Evolutionary conservation across 2,888 invertebrate genomes (phyloP), one percentile per base, ranked within the genome.

Genomic region (Ectemnius lituratus): DNA sequence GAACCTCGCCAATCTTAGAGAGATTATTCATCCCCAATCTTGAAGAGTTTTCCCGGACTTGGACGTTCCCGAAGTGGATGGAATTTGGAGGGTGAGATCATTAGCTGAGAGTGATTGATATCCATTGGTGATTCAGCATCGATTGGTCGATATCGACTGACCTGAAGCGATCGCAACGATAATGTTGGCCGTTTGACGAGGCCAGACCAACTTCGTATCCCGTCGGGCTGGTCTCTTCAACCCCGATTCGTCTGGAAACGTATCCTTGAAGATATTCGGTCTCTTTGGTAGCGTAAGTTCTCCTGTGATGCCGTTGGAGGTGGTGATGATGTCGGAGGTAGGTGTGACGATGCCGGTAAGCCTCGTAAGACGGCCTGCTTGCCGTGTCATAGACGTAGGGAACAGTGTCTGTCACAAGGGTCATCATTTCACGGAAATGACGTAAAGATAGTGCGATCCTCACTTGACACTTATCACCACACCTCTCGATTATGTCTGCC

Each of bases 331-430:
- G 80, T 0, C 74, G 74, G 20, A 78, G 71, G 6, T 80, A 78
- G 0, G 62, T 63, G 52, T 80, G 78, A 62, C 83, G 81, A n/a
- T 83, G 84, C 8, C 79, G 78, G 64, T 81, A 82, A 58, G 65
- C 70, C 63, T 89, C 90, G 85, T 90, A 91, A 3, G 89, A 84
- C 67, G 88, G 75, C 73, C 91, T 87, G 14, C 86, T 85, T 66
- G 85, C 80, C 64, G 86, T 71, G 83, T 91, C 86, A 85, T 90
- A 87, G 62, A 86, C 83, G 83, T 88, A 85, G 72, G 89, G 88
- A 81, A 88, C 88, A 67, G 87, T 84, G 82, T 88, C 90, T 81
- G 90, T 90, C 88, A 90, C 88, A 78, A 90, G 88, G 86, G 88
- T 90, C 90, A 90, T 89, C 89, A 88, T 91, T 86, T 88, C 88